Evolutionary conservation across 2,888 invertebrate genomes (phyloP).

Genomic region (Drosophila monieri): DNA sequence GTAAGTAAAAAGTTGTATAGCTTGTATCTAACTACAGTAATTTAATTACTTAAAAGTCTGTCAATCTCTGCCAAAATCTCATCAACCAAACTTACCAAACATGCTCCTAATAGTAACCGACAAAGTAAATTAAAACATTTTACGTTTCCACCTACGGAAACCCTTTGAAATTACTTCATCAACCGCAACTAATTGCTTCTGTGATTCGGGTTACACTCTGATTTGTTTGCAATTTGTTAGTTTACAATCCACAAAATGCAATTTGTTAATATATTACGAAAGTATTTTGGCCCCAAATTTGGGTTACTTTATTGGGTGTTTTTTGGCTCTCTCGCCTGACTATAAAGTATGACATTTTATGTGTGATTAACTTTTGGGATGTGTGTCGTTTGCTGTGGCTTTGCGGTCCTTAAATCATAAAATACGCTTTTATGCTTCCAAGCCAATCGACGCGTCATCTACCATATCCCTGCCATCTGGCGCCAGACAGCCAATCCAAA

Average conservation of each 20-base stretch:
- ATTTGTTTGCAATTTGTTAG: slow-evolving; percentile 47
- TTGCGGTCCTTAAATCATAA: slow-evolving; percentile 66
- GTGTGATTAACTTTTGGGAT: slow-evolving; percentile 46
- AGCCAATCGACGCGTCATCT: slow-evolving; percentile 37
- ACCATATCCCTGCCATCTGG: slow-evolving; percentile 21
- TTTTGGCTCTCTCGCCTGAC: neutral
- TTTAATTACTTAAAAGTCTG: neutral
- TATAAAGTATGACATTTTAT: slow-evolving; percentile 39
- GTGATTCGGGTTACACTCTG: slow-evolving; percentile 24
- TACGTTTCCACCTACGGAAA: slow-evolving; percentile 12
- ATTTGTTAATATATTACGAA: slow-evolving; percentile 13
- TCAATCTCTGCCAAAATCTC: neutral
- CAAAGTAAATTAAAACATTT: slow-evolving; percentile 2
- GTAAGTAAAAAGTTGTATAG: neutral
- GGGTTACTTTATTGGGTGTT: slow-evolving; percentile 27
- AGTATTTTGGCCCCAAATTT: slow-evolving; percentile 11
- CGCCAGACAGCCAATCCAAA: slow-evolving; percentile 38
- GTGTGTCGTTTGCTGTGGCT: slow-evolving; percentile 50
- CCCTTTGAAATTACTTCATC: slow-evolving; percentile 11
- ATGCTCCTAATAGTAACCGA: neutral
- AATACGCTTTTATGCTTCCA: slow-evolving; percentile 56
- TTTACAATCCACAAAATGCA: slow-evolving; percentile 17
- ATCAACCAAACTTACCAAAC: neutral
- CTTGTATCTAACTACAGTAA: neutral
- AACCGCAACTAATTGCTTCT: slow-evolving; percentile 41